phyloP scores from a whole-genome alignment of 2,888 invertebrate genomes.

The Hipparchia sbordonii region DNA sequence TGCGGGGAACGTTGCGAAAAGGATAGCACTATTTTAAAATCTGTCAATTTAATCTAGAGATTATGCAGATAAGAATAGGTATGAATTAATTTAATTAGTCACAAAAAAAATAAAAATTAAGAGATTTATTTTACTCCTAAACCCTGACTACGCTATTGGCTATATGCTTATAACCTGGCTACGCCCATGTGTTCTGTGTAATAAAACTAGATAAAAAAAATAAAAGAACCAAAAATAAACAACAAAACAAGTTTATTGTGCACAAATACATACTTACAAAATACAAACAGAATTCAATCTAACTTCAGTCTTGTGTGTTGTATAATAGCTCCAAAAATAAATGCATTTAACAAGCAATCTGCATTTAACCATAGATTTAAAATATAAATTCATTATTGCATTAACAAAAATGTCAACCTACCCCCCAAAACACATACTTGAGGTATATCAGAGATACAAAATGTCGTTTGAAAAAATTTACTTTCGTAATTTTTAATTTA shows the following conservation, averaged over 20 bases:
- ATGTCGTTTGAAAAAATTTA: not conserved
- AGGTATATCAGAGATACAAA: not conserved
- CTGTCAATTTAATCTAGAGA: no score
- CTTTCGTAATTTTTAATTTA: not conserved
- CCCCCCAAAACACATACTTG: conserved; percentile 31
- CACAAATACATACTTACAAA: conserved; percentile 78
- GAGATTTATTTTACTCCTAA: no score
- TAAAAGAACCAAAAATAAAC: conserved; percentile 70
- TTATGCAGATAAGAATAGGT: no score
- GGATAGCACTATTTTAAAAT: no score
- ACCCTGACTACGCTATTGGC: no score
- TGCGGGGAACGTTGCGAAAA: no score
- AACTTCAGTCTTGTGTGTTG: conserved; percentile 81
- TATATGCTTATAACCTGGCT: not conserved
- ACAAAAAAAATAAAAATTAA: no score
- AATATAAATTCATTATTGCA: conserved; percentile 38
- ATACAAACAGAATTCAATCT: conserved; percentile 67
- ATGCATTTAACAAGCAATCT: conserved; percentile 72
- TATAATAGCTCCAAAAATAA: conserved; percentile 75
- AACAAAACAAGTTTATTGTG: conserved; percentile 78
- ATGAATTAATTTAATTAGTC: no score
- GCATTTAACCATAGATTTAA: conserved; percentile 45
- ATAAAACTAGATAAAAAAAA: conserved; percentile 39
- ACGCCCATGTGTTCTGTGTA: conserved; percentile 5
- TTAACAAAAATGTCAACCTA: conserved; percentile 14